These are phyloP conservation scores for Formicarius rufipectus DNA, from an alignment of 2,113 vertebrate species.

Conservation along the genomic window DNA sequence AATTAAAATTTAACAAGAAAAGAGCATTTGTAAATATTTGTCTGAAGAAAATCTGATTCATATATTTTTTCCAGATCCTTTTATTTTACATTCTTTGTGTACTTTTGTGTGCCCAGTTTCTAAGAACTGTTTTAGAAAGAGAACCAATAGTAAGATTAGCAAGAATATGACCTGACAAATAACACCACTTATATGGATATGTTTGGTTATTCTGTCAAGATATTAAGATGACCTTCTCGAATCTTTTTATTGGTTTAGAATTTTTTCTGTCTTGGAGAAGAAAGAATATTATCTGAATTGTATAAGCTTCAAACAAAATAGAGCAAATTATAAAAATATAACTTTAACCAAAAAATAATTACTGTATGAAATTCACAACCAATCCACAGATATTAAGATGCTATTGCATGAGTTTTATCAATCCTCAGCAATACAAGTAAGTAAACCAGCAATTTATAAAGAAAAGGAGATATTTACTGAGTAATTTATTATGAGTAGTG, in stretches of 20 bases:
- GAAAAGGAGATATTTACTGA: not conserved
- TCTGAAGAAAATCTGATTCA: not conserved
- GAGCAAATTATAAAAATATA: not conserved
- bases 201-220: not conserved
- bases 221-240: not conserved
- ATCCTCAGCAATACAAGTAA: not conserved
- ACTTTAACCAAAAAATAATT: not conserved
- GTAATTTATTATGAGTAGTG: not conserved
- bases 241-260: not conserved
- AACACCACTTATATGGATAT: not conserved
- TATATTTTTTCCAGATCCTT: not conserved
- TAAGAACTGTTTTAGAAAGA: not conserved
- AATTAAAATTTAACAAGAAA: not conserved
- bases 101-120: not conserved
- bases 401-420: not conserved
- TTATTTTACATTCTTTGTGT: not conserved
- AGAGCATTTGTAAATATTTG: not conserved
- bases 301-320: not conserved
- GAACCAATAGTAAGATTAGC: not conserved
- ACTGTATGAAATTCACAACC: not conserved
- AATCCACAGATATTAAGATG: not conserved
- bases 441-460: not conserved
- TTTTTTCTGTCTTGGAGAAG: not conserved
- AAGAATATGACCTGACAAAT: not conserved
- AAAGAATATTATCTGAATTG: not conserved